A percentile compares a stretch with the other conserved stretches of the same genome.
Conservation (phyloP, 2,888 invertebrate genomes). For the Matsumyia berberina region DNA sequence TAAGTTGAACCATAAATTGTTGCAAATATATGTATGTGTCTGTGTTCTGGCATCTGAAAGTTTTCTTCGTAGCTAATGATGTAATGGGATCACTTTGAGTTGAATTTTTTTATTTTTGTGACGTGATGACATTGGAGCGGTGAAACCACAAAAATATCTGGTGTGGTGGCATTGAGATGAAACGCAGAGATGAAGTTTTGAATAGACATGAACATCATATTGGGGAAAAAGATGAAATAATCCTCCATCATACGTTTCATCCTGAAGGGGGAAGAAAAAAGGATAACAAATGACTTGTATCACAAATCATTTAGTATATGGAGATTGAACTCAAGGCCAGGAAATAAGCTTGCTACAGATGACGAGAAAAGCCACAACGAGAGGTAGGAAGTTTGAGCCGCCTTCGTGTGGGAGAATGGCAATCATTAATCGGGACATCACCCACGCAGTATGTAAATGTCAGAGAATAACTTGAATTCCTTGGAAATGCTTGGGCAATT, state of each 20-base stretch:
- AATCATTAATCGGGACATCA: no score
- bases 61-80: conserved; percentile 34
- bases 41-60: conserved; percentile 19
- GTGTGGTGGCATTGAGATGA: conserved; percentile 1
- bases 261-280: neutral
- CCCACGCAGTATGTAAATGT: no score
- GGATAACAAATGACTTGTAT: neutral
- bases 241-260: neutral
- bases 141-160: neutral
- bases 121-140: conserved; percentile 21
- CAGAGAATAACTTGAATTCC: no score
- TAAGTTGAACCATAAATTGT: conserved; percentile 26
- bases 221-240: neutral
- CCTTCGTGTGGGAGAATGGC: no score
- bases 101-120: neutral
- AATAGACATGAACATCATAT: conserved; percentile 1
- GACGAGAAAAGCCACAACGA: no score
- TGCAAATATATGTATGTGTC: conserved; percentile 4
- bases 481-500: no score
- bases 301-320: no score
- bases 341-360: no score
- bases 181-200: neutral
- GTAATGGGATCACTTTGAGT: conserved; percentile 34
- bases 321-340: no score
- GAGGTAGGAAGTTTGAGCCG: no score